A percentile compares a stretch with the other conserved stretches of the same genome.
phyloP scores from a whole-genome alignment of 2,888 invertebrate species.

The Dexiosoma caninum region DNA sequence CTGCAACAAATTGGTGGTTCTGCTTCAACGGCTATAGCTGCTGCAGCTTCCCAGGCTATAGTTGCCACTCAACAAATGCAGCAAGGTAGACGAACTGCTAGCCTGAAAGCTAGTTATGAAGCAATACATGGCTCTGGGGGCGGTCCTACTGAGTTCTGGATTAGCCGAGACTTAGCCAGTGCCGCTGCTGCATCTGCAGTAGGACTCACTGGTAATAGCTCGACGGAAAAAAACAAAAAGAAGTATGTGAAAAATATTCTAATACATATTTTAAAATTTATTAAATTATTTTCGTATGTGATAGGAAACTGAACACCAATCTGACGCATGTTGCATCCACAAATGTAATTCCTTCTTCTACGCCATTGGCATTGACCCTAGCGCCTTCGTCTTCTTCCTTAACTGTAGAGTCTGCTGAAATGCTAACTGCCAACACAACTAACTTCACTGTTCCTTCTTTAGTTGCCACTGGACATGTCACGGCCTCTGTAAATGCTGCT shows the following conservation, averaged over 20 bases:
- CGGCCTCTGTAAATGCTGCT: constrained; percentile 66
- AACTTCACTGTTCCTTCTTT: constrained; percentile 50
- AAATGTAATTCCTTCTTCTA: constrained; percentile 47
- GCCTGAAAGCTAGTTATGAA: constrained; percentile 96
- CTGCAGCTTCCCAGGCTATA: constrained; percentile 96
- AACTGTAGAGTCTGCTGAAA: constrained; percentile 71
- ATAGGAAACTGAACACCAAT: constrained; percentile 70
- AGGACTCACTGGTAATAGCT: constrained; percentile 83
- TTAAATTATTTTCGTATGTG: constrained; percentile 35
- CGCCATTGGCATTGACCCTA: constrained; percentile 72
- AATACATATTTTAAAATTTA: neutral
- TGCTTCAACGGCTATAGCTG: constrained; percentile 90
- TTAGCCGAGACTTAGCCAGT: constrained; percentile 83
- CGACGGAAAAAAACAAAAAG: constrained; percentile 73
- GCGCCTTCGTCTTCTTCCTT: constrained; percentile 73
- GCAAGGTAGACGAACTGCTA: constrained; percentile 94
- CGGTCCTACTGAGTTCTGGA: constrained; percentile 82
- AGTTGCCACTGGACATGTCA: constrained; percentile 51
- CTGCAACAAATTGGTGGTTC: constrained; percentile 88
- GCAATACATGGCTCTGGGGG: constrained; percentile 87
- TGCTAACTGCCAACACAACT: constrained; percentile 64
- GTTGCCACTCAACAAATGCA: constrained; percentile 98
- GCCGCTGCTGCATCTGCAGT: constrained; percentile 83
- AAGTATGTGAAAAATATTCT: no score
- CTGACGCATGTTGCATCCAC: constrained; percentile 62